These are phyloP conservation scores for Leptinotarsa peninsularis DNA, from an alignment of 2,888 invertebrate genomes.

Conservation along the genomic window DNA sequence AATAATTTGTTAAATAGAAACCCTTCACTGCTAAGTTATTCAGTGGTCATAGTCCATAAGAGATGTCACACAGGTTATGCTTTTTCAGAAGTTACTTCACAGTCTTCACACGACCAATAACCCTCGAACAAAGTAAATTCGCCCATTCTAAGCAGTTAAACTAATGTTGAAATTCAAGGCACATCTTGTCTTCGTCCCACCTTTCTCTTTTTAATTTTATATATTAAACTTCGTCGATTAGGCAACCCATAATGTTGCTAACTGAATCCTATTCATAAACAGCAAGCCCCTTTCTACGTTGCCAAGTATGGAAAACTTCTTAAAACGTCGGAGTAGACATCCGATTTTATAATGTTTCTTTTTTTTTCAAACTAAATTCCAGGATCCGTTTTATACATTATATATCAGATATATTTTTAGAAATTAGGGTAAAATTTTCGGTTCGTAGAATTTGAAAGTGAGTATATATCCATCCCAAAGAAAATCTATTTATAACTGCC, in stretches of 20 bases:
- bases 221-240: not conserved
- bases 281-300: not conserved
- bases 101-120: no score
- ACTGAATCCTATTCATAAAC: constrained; percentile 11
- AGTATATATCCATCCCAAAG: no score
- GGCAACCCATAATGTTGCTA: not conserved
- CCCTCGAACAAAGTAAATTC: no score
- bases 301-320: not conserved
- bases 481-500: no score
- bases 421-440: not conserved
- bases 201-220: not conserved
- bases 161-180: not conserved
- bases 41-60: no score
- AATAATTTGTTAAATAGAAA: no score
- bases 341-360: not conserved
- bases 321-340: not conserved
- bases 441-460: no score
- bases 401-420: not conserved
- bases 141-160: no score
- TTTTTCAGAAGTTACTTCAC: no score
- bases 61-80: no score
- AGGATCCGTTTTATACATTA: not conserved
- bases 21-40: no score
- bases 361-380: not conserved
- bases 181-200: not conserved